Percentiles rank a stretch among this genome's conserved stretches.
phyloP scores from a whole-genome alignment of 2,797 vertebrate species.

The Macropus fuliginosus region DNA sequence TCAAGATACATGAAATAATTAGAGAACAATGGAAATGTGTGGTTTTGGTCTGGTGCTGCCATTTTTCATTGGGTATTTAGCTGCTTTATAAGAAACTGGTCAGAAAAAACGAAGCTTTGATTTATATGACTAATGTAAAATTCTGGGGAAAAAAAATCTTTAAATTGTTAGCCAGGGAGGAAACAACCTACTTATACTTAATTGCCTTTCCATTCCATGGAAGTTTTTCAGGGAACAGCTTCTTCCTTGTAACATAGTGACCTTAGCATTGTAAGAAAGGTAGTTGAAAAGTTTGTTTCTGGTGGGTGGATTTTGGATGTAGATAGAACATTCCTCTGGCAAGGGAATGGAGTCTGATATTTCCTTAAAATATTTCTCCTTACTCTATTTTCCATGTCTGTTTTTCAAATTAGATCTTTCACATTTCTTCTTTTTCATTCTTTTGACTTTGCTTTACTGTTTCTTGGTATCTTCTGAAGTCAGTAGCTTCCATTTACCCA shows the following conservation, averaged over 20 bases:
- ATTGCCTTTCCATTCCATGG: not conserved
- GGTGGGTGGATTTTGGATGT: not conserved
- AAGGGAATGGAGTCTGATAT: not conserved
- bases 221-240: slow-evolving; percentile 23
- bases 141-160: not conserved
- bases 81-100: not conserved
- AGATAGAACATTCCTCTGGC: slow-evolving; percentile 7
- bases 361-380: too few relatives aligned
- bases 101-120: slow-evolving; percentile 38
- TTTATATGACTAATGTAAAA: slow-evolving; percentile 5
- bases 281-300: slow-evolving; percentile 44
- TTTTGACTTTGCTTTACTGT: too few relatives aligned
- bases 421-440: too few relatives aligned
- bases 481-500: too few relatives aligned
- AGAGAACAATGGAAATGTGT: not conserved
- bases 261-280: not conserved
- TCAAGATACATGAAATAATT: not conserved
- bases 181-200: slow-evolving; percentile 27
- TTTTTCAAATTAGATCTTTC: too few relatives aligned
- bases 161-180: slow-evolving; percentile 2
- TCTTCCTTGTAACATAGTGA: not conserved
- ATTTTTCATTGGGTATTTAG: not conserved
- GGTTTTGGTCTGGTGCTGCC: not conserved
- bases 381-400: too few relatives aligned
- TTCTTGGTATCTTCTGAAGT: too few relatives aligned